Base-by-base conservation (phyloP, 1,140 invertebrate genomes). In the Neuroterus valhalla region DNA sequence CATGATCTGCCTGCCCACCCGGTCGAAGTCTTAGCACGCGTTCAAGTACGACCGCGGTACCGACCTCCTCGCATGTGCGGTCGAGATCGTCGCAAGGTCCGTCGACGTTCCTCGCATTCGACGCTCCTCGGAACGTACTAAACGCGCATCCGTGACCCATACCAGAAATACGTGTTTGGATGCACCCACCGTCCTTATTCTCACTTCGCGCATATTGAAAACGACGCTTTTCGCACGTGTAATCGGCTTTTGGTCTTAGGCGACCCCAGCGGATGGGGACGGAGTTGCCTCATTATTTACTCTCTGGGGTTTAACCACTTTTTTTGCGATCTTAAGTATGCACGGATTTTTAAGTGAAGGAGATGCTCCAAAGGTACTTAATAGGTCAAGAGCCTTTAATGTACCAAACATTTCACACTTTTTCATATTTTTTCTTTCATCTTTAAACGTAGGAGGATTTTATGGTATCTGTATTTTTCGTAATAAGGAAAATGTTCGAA, bases 121-220 rank as follows among this genome's bases (percentile, higher is more conserved):
- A 48, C 46, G 46, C 46, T 19, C 46, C n/a, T n/a, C 12, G 55
- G 50, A 52, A 52, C 50, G 19, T 52, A 52, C 50, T 12, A 62
- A 62, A 62, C 55, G 55, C 55, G 55, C 26, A 31, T 12, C 52
- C 52, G 12, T 55, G 12, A 55, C 26, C 23, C 26, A 62, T 38
- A n/a, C 55, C 55, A 62, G 55, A 62, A n/a, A 62, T 62, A n/a
- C 55, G 31, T 62, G 23, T 62, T 31, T 62, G 55, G 31, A 62
- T 62, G 55, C 23, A 23, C 55, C 46, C 15, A n/a, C 46, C 15
- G 4, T 5, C 15, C 46, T 8, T 48, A n/a, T 48, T n/a, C 17
- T 48, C 46, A 48, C 46, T 17, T 48, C 17, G 46, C 46, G 14
- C 17, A 19, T 17, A 48, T 19, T 48, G 17, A 17, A 19, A 48